These are phyloP conservation scores for Ormia ochracea DNA, from an alignment of 2,888 invertebrate species.

Conservation along the genomic window DNA sequence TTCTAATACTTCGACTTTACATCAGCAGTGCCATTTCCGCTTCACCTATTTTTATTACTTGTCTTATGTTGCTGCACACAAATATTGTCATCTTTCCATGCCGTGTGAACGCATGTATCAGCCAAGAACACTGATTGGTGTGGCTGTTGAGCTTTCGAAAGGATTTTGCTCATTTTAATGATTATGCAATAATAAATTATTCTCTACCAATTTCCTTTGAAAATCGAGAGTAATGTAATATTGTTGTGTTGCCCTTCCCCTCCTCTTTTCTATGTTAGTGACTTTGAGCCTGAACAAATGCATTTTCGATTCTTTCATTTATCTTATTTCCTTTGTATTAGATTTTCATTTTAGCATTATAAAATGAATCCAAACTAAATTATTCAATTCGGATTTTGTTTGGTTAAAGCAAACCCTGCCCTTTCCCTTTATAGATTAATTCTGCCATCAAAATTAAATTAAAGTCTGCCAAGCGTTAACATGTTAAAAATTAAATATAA, in stretches of 20 bases:
- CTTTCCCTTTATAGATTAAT: neutral
- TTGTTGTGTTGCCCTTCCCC: too few species aligned
- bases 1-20: conserved; percentile 39
- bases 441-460: conserved; percentile 31
- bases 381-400: conserved; percentile 28
- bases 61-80: conserved; percentile 22
- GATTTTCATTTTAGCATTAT: neutral
- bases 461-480: conserved; percentile 31
- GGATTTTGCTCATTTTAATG: conserved; percentile 31
- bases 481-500: conserved; percentile 31
- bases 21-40: conserved; percentile 56
- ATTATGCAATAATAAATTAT: conserved; percentile 37
- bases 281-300: conserved; percentile 27
- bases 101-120: too few species aligned
- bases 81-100: neutral
- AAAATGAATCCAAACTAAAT: conserved; percentile 17
- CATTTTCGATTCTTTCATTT: conserved; percentile 6
- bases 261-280: neutral
- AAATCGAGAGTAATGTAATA: conserved; percentile 20
- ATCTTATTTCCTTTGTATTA: neutral
- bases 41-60: conserved; percentile 59
- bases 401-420: neutral
- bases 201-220: neutral
- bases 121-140: neutral
- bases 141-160: conserved; percentile 6